phyloP scores from a whole-genome alignment of 2,888 invertebrate genomes.

The Endotricha flammealis region DNA sequence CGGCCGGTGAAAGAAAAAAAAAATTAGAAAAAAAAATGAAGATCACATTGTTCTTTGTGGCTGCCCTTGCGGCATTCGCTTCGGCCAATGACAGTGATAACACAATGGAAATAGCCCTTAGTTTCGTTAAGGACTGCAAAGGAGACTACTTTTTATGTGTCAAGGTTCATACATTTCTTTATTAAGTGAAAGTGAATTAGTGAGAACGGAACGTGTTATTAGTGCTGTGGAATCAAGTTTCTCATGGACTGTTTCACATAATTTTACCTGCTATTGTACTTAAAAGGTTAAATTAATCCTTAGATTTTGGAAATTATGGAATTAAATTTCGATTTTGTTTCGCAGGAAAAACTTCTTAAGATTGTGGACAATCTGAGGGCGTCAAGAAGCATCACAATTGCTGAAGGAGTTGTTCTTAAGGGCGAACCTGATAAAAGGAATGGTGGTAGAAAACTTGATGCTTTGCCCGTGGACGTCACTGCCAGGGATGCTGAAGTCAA shows the following conservation, averaged over 20 bases:
- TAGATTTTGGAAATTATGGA: constrained; percentile 5
- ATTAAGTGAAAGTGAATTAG: constrained; percentile 61
- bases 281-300: neutral
- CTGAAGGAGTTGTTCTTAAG: constrained; percentile 80
- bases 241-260: constrained; percentile 29
- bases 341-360: constrained; percentile 83
- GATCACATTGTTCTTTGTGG: constrained; percentile 43
- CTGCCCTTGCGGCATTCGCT: constrained; percentile 58
- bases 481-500: constrained; percentile 86
- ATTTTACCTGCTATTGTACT: constrained; percentile 16
- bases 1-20: constrained; percentile 32
- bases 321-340: constrained; percentile 30
- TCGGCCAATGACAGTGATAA: constrained; percentile 71
- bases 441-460: constrained; percentile 80
- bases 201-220: constrained; percentile 35
- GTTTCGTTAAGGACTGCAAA: constrained; percentile 84
- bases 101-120: constrained; percentile 80
- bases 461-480: constrained; percentile 84
- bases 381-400: constrained; percentile 72
- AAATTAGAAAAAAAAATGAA: constrained; percentile 54
- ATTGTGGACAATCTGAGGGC: constrained; percentile 80
- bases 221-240: constrained; percentile 31
- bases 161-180: constrained; percentile 77
- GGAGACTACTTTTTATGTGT: constrained; percentile 84
- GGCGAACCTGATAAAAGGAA: constrained; percentile 66